Evolutionary conservation across 2,113 vertebrate genomes (phyloP), one percentile per base, ranked within the genome.

Genomic region (Nerophis lumbriciformis): DNA sequence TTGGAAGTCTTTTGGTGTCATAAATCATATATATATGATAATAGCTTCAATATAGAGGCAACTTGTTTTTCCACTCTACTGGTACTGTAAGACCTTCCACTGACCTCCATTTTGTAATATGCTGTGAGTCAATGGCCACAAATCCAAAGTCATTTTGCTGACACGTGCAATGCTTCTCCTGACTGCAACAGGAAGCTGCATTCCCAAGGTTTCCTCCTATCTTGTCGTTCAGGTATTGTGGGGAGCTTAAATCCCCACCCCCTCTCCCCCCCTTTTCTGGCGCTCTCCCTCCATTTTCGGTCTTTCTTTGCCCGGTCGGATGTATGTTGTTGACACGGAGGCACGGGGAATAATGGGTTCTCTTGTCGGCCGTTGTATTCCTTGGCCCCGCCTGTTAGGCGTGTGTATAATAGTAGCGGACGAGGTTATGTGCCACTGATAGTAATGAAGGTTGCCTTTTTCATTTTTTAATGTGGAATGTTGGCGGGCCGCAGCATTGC

Each of bases 361-460:
- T 80, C 75, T 86, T 84, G 80, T 85, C 80, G 63, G 79, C 58
- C 70, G 68, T 89, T 85, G 86, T 89, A 85, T 86, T 88, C 85
- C 63, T 87, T 59, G n/a, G 76, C 83, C 79, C 72, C 50, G 75
- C 73, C 86, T 87, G 82, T 85, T 87, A 85, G 72, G 77, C 72
- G 61, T 72, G 69, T 74, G 81, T 83, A 83, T 88, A 87, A 83
- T 84, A 75, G 85, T 72, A 69, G 79, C 77, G 59, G 80, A 78
- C 73, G 74, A 79, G 72, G 83, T 86, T 85, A 83, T 90, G 86
- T 88, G 77, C 72, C 80, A 81, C 83, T 85, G 86, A 89, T 90
- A 87, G 82, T 87, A 89, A 90, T 90, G 89, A 90, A 90, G 83
- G 83, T 85, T 86, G 75, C 76, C 76, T 86, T 88, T 87, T 87